phyloP scores from a whole-genome alignment of 2,888 invertebrate genomes.

The Bembecia ichneumoniformis region DNA sequence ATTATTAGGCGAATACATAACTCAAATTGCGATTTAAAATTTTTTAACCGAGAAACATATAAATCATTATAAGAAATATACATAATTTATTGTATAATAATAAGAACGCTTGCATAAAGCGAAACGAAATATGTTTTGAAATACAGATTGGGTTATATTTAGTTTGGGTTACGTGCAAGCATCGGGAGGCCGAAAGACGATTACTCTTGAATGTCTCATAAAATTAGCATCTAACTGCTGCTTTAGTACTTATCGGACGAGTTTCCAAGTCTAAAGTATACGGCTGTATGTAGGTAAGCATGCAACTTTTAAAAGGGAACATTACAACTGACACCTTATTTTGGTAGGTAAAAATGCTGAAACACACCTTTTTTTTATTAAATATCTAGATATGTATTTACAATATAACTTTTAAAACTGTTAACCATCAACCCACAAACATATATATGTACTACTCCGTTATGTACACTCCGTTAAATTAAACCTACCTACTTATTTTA shows the following conservation, averaged over 20 bases:
- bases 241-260: slow-evolving; percentile 48
- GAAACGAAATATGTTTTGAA: not conserved
- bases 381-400: too few species aligned
- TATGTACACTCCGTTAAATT: too few species aligned
- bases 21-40: slow-evolving; percentile 1
- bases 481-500: too few species aligned
- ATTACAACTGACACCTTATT: slow-evolving; percentile 52
- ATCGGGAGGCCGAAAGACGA: slow-evolving; percentile 41
- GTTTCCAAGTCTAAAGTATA: slow-evolving; percentile 33
- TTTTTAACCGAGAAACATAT: not conserved
- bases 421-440: too few species aligned
- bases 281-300: slow-evolving; percentile 37
- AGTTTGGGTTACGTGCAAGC: slow-evolving; percentile 21
- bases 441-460: too few species aligned
- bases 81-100: not conserved
- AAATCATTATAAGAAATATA: not conserved
- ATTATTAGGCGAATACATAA: slow-evolving; percentile 16
- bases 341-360: slow-evolving; percentile 33
- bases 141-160: slow-evolving; percentile 21
- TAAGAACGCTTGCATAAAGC: not conserved
- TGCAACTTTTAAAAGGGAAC: slow-evolving; percentile 29
- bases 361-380: slow-evolving; percentile 9
- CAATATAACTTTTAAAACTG: too few species aligned
- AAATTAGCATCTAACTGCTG: slow-evolving; percentile 62
- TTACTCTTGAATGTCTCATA: slow-evolving; percentile 53